A percentile compares a stretch with the other conserved stretches of the same genome.
phyloP scores from a whole-genome alignment of 2,888 invertebrate species.

The Agrochola macilenta region DNA sequence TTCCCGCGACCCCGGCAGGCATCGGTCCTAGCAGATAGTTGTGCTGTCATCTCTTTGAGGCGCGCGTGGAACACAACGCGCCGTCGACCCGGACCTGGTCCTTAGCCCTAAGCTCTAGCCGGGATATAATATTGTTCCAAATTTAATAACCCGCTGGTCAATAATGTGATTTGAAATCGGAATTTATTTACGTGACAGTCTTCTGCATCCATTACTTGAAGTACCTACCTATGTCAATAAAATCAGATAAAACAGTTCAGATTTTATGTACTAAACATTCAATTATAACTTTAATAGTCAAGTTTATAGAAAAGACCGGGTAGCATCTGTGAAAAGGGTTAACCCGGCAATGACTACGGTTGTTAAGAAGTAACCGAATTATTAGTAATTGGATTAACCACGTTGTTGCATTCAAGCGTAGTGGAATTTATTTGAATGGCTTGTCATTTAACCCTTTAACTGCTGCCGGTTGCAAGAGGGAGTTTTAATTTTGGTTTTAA shows the following conservation, averaged over 20 bases:
- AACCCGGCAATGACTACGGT: constrained; percentile 76
- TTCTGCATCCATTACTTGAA: neutral
- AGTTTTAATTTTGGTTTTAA: constrained; percentile 68
- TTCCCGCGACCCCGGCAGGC: too few relatives aligned
- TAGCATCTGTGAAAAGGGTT: constrained; percentile 84
- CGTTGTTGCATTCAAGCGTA: constrained; percentile 77
- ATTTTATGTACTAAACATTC: constrained; percentile 30
- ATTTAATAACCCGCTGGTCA: neutral
- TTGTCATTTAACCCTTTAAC: constrained; percentile 82
- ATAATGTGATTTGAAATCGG: neutral
- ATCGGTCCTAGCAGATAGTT: too few relatives aligned
- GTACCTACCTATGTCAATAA: neutral
- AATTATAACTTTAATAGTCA: constrained; percentile 53
- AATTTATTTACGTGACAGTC: neutral
- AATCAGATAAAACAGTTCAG: neutral
- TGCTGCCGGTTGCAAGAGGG: constrained; percentile 63
- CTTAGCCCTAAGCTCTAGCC: too few relatives aligned
- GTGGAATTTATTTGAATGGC: constrained; percentile 84
- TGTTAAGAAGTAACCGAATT: constrained; percentile 82
- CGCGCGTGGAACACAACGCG: too few relatives aligned
- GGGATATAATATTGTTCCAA: neutral
- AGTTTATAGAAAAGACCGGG: constrained; percentile 61
- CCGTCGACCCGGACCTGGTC: too few relatives aligned
- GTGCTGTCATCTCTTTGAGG: too few relatives aligned
- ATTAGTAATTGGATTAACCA: constrained; percentile 83